Percentiles rank a stretch among this genome's conserved stretches.
Conservation (phyloP, 1,140 invertebrate species). For the Euschistus heros region DNA sequence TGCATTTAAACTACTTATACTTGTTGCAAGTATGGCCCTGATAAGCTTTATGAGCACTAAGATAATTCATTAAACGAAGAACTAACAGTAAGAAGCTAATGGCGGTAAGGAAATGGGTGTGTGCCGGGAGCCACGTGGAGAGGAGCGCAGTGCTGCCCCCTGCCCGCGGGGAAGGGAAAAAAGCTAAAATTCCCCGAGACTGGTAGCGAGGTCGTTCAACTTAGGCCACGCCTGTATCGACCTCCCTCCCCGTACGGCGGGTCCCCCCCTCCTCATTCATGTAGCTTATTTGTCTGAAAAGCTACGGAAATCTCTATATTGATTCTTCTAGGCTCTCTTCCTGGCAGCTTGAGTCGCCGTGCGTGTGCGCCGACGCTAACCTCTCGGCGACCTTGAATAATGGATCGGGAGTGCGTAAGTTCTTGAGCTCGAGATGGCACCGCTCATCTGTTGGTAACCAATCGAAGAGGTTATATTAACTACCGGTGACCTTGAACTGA, state of each 20-base stretch:
- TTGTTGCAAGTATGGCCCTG: too few relatives aligned
- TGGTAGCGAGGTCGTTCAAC: not conserved
- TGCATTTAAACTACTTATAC: too few relatives aligned
- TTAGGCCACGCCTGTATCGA: constrained; percentile 10
- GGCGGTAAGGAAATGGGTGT: not conserved
- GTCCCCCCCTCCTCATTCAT: constrained; percentile 5
- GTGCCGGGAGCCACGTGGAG: constrained; percentile 6
- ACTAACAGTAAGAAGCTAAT: too few relatives aligned
- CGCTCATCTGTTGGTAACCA: too few relatives aligned
- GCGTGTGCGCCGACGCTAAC: not conserved
- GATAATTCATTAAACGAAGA: too few relatives aligned
- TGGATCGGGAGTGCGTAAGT: too few relatives aligned
- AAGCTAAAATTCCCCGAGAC: not conserved
- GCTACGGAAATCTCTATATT: constrained; percentile 7
- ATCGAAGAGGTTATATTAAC: too few relatives aligned
- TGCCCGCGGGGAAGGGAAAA: not conserved
- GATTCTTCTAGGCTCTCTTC: not conserved
- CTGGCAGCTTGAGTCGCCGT: not conserved
- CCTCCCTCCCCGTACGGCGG: not conserved
- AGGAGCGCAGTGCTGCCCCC: not conserved
- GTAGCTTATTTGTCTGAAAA: not conserved
- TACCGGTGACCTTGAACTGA: too few relatives aligned
- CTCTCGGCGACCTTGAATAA: too few relatives aligned
- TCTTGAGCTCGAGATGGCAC: too few relatives aligned
- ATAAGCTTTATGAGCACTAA: too few relatives aligned